phyloP scores from a whole-genome alignment of 2,888 invertebrate genomes.

The Oxycera nigricornis region DNA sequence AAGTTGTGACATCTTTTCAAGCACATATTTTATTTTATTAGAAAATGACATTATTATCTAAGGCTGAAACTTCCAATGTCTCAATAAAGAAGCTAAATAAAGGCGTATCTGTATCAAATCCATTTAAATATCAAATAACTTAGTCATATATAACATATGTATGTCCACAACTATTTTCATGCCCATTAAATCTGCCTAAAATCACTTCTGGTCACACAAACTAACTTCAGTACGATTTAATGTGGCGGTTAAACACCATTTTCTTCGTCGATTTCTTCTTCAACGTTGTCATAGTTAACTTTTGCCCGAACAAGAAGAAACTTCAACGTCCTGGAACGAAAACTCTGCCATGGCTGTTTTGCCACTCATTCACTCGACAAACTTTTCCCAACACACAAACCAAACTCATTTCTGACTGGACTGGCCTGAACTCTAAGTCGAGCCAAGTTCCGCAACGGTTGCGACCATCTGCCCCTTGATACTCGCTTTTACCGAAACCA shows the following conservation, averaged over 20 bases:
- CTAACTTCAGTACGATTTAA: conserved; percentile 32
- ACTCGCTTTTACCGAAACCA: neutral
- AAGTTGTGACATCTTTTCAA: too few relatives aligned
- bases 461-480: conserved; percentile 20
- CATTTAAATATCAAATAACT: too few relatives aligned
- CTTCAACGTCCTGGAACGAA: conserved; percentile 32
- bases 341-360: neutral
- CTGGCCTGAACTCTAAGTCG: neutral
- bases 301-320: conserved; percentile 4
- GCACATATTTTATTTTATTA: too few relatives aligned
- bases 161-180: too few relatives aligned
- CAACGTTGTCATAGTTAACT: conserved; percentile 23
- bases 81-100: too few relatives aligned
- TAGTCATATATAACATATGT: too few relatives aligned
- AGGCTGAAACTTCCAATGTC: too few relatives aligned
- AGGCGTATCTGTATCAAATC: too few relatives aligned
- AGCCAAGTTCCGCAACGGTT: conserved; percentile 11
- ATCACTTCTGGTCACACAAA: neutral
- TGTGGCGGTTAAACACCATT: conserved; percentile 31
- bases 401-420: conserved; percentile 23
- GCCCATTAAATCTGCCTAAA: neutral
- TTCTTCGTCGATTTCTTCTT: conserved; percentile 15
- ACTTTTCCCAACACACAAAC: conserved; percentile 37
- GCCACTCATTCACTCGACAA: neutral
- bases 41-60: too few relatives aligned